Percentiles rank a stretch among this genome's conserved stretches.
phyloP scores from a whole-genome alignment of 2,113 vertebrate genomes.

The Otis tarda region DNA sequence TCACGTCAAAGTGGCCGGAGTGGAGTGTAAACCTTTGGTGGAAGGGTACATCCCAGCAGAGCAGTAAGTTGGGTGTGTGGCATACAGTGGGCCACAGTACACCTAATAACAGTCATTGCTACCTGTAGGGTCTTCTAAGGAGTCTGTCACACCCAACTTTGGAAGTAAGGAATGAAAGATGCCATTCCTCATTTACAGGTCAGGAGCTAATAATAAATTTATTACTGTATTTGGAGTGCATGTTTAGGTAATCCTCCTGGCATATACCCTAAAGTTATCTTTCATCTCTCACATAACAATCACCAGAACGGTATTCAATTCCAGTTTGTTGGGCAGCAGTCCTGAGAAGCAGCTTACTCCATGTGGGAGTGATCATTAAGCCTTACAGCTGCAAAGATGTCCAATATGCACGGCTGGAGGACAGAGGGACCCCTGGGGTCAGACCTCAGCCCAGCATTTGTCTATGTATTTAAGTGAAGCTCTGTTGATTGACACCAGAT shows the following conservation, averaged over 20 bases:
- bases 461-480: not conserved
- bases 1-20: constrained; percentile 91
- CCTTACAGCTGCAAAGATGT: not conserved
- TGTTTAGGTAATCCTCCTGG: not conserved
- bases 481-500: not conserved
- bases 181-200: accelerated
- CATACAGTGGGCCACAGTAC: not conserved
- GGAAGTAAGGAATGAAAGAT: not conserved
- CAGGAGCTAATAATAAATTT: not conserved
- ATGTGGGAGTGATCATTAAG: not conserved
- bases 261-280: not conserved
- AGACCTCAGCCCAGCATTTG: not conserved
- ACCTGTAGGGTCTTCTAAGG: not conserved
- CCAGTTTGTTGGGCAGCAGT: not conserved
- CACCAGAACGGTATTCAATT: not conserved
- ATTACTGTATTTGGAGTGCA: not conserved
- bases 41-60: constrained; percentile 97
- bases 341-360: not conserved
- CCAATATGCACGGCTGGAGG: not conserved
- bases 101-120: not conserved
- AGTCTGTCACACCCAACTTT: not conserved
- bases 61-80: constrained; percentile 85
- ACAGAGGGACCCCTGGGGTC: accelerated
- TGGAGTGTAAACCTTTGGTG: constrained; percentile 89
- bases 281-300: not conserved